Evolutionary conservation across 2,888 invertebrate species (phyloP), one percentile per base, ranked within the genome.

Genomic region (Laspeyria flexula): DNA sequence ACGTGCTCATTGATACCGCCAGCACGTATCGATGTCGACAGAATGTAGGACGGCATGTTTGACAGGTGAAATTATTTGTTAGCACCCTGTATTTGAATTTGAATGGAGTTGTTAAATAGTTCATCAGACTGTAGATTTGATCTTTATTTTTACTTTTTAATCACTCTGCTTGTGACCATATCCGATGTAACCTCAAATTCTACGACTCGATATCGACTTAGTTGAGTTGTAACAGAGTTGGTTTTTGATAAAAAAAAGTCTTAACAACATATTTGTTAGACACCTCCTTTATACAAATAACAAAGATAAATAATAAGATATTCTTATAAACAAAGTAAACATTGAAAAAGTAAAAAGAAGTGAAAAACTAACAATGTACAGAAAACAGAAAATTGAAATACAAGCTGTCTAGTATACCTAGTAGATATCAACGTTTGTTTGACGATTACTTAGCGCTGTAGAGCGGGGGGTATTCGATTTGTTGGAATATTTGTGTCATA

Each of bases 31-130:
- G 51, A 60, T 49, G 44, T 25, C 35, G 37, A 44, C 46, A 43
- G 52, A 64, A 43, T 67, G 71, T 55, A 55, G 29, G 23, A 33
- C 43, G 35, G 23, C 29, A 45, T 43, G 45, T 66, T 62, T 66
- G 66, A 71, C 59, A 67, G 68, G 51, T 71, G 46, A 67, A 58
- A 71, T 67, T 47, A 66, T 66, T 66, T 71, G 55, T 49, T 52
- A 55, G 46, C 43, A 51, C n/a, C 52, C 41, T 45, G 48, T 66
- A 63, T 47, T 46, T 57, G 71, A 65, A 58, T 65, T 66, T 66
- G 41, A 70, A 65, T 42, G 33, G 33, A 18, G 12, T 33, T 31
- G 16, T 35, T 39, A 43, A 42, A 16, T 21, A 1, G 11, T 38
- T 18, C 12, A 3, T 37, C 16, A 9, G 18, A 21, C 21, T 21